These are phyloP conservation scores for Thomomys bottae DNA, from an alignment of 2,113 vertebrate species.

Conservation along the genomic window DNA sequence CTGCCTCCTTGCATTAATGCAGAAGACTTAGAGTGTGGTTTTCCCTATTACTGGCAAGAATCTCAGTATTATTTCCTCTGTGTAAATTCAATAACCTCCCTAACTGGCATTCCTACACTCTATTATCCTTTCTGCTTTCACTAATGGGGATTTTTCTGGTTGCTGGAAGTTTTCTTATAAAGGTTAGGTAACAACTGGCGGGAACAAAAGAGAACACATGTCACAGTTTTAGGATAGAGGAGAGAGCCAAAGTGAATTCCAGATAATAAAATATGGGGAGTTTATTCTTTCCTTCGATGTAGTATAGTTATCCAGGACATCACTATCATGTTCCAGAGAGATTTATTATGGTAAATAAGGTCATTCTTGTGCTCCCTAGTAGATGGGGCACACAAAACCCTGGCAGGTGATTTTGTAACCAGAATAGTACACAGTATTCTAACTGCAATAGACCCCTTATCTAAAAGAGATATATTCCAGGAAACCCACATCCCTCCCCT, in stretches of 20 bases:
- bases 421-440: not conserved
- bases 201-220: not conserved
- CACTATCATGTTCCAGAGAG: not conserved
- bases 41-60: not conserved
- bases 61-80: not conserved
- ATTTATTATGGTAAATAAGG: not conserved
- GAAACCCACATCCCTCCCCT: not conserved
- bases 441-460: not conserved
- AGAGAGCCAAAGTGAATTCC: not conserved
- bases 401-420: slow-evolving; percentile 20
- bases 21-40: not conserved
- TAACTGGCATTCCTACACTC: not conserved
- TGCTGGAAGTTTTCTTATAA: not conserved
- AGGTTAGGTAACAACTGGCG: not conserved
- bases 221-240: not conserved
- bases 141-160: not conserved
- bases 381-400: not conserved
- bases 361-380: not conserved
- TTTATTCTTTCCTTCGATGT: not conserved
- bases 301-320: not conserved
- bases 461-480: not conserved
- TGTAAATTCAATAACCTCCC: not conserved
- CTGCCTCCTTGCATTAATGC: not conserved
- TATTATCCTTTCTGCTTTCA: not conserved
- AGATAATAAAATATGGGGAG: not conserved